These are phyloP conservation scores for Conops quadrifasciatus DNA, from an alignment of 2,888 invertebrate genomes.

Conservation along the genomic window DNA sequence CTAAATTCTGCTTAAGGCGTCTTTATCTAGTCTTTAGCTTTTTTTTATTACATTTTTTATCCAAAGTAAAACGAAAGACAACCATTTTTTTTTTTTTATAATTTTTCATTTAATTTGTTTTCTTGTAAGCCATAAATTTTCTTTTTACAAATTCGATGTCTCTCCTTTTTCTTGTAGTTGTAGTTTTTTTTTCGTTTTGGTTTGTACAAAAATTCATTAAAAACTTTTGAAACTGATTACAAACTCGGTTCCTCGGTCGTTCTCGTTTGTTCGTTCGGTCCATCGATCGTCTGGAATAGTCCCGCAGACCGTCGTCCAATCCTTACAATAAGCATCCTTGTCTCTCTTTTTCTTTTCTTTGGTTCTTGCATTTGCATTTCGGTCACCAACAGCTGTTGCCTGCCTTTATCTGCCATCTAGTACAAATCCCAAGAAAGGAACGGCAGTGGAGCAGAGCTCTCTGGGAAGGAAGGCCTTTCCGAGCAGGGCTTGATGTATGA, in stretches of 20 bases:
- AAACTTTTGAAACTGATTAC: slow-evolving; percentile 17
- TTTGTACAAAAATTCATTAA: slow-evolving; percentile 26
- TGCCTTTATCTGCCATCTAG: not conserved
- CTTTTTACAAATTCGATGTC: not conserved
- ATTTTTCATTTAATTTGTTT: not conserved
- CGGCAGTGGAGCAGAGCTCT: too few species aligned
- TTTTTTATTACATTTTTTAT: too few species aligned
- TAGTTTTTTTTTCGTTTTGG: not conserved
- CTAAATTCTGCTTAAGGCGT: too few species aligned
- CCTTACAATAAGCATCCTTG: too few species aligned
- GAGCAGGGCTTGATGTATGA: too few species aligned
- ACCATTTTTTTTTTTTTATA: not conserved
- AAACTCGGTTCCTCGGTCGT: not conserved
- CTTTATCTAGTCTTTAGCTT: too few species aligned
- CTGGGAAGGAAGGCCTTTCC: too few species aligned
- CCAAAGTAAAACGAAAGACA: not conserved
- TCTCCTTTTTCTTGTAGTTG: not conserved
- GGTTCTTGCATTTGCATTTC: slow-evolving; percentile 11
- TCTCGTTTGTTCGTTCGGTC: not conserved
- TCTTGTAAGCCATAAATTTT: not conserved
- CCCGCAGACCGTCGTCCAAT: too few species aligned
- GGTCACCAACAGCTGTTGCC: slow-evolving; percentile 3
- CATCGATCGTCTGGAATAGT: not conserved
- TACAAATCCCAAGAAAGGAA: too few species aligned
- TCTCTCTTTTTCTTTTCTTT: too few species aligned